Base-by-base conservation (phyloP, 1,140 invertebrate species). In the Pseudomyrmex pallidus region DNA sequence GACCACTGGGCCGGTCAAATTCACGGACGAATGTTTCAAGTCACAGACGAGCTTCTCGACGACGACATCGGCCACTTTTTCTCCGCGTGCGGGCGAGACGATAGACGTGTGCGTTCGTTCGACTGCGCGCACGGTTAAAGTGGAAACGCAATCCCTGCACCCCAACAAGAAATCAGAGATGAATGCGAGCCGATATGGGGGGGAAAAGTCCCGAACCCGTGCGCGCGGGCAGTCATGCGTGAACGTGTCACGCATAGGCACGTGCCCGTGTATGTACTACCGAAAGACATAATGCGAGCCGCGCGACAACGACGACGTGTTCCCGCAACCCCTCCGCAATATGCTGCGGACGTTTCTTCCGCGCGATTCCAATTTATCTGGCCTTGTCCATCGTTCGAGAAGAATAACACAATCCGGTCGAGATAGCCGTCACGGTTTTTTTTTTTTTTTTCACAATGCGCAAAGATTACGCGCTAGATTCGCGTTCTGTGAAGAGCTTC, bases 231-330 rank as follows among this genome's bases (percentile, higher is more conserved):
- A 85, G 80, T 89, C 90, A 93, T 92, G 93, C 92, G 91, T 94
- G 90, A 93, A 93, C 93, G 93, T 93, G 93, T 94, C 93, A 94
- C 93, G 93, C 93, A 94, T 94, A 93, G 93, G 91, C 93, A 94
- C 93, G 93, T 94, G 93, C 74, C 91, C 89, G 87, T 91, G 89
- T 89, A 90, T 90, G 85, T 87, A 90, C 89, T 85, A 76, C 85
- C 87, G 85, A 90, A 84, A 85, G 87, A 87, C 88, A 89, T 83
- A 90, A 89, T 89, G 85, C 77, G 77, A 89, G 57, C 74, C 61
- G 68, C 80, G 84, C 80, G 84, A 85, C 76, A 85, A 59, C 84
- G 87, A 83, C 83, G 48, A 85, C 78, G 50, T 88, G 54, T 76
- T 35, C 74, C 74, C 46, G 50, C 57, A 66, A 85, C 74, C 89